These are phyloP conservation scores for Melopsittacus undulatus DNA, from an alignment of 2,797 vertebrate species.

Conservation along the genomic window DNA sequence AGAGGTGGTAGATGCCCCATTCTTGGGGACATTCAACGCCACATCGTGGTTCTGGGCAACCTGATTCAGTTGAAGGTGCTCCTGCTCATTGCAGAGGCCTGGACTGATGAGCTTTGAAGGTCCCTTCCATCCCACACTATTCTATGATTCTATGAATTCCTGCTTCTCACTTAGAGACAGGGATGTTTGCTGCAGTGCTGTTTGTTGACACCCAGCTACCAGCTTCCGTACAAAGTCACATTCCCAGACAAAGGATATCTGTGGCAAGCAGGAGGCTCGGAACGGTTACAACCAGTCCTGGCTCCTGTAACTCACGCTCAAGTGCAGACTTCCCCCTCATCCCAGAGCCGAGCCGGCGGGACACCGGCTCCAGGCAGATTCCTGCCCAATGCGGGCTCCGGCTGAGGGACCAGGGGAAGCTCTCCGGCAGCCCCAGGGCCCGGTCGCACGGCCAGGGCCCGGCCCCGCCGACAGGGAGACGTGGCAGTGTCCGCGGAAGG, in stretches of 20 bases:
- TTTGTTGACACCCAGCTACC: too few relatives aligned
- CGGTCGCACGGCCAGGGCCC: too few relatives aligned
- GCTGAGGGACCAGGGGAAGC: background rate
- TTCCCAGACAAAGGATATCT: background rate
- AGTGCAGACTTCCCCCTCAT: background rate
- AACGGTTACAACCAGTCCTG: too few relatives aligned
- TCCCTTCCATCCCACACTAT: background rate
- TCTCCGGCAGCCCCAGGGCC: background rate
- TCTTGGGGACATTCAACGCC: background rate
- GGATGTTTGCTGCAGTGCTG: too few relatives aligned
- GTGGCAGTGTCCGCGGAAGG: slow-evolving; percentile 13
- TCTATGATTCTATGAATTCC: background rate
- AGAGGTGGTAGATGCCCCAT: background rate
- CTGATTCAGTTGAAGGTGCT: background rate
- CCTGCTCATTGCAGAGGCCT: background rate
- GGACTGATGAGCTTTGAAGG: background rate
- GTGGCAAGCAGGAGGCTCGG: too few relatives aligned
- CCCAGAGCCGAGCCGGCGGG: background rate
- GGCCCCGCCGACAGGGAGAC: background rate
- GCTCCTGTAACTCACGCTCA: background rate
- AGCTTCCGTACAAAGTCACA: background rate
- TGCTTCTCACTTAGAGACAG: background rate
- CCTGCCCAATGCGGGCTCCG: accelerated
- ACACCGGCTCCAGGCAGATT: background rate
- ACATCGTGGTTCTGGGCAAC: background rate